A percentile compares a stretch with the other conserved stretches of the same genome.
Evolutionary conservation across 2,797 vertebrate genomes (phyloP).

Genomic region (Rhinella marina): DNA sequence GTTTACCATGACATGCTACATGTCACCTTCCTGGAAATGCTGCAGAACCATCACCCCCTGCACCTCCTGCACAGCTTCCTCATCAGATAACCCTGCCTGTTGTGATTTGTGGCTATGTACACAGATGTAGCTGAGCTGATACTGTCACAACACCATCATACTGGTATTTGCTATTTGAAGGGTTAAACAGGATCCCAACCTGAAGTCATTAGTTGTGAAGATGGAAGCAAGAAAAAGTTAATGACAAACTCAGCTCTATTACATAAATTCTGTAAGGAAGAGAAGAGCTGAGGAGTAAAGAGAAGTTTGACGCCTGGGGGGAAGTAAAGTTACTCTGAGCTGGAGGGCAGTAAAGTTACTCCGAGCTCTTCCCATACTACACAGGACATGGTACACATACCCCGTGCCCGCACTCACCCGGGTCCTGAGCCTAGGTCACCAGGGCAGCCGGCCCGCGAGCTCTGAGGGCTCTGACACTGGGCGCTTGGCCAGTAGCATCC

Average conservation of each 20-base stretch:
- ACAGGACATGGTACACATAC: background rate
- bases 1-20: too few relatives aligned
- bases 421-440: background rate
- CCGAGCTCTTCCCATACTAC: background rate
- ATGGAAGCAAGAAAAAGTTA: background rate
- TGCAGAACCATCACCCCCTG: too few relatives aligned
- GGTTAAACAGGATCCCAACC: too few relatives aligned
- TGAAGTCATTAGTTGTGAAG: background rate
- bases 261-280: background rate
- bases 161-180: background rate
- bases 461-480: background rate
- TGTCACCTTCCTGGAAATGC: too few relatives aligned
- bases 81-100: too few relatives aligned
- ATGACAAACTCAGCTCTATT: background rate
- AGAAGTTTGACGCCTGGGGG: background rate
- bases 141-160: background rate
- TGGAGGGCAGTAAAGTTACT: background rate
- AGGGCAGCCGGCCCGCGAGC: background rate
- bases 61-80: too few relatives aligned
- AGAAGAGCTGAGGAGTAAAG: background rate
- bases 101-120: too few relatives aligned
- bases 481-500: constrained; percentile 1
- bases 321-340: background rate
- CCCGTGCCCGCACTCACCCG: constrained; percentile 18
- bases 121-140: background rate